phyloP scores from a whole-genome alignment of 92 coral and sea anemone genomes.

The Micromussa lordhowensis region DNA sequence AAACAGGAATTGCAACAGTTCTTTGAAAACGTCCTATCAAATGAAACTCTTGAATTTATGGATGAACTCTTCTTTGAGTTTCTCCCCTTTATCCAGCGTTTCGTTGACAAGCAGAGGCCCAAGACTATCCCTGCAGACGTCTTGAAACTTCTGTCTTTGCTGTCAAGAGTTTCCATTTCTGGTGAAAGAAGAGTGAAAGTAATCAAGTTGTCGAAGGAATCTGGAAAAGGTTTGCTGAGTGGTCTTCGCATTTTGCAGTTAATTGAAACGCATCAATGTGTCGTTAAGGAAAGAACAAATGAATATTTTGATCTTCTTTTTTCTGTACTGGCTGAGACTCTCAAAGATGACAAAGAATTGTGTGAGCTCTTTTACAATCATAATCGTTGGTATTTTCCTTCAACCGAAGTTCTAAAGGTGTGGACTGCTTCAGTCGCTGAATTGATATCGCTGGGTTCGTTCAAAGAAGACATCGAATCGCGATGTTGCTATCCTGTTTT shows the following conservation, averaged over 20 bases:
- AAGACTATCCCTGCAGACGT: background rate
- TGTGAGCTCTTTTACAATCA: background rate
- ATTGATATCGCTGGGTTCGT: conserved; percentile 9
- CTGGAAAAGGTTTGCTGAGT: background rate
- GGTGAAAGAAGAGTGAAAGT: conserved; percentile 9
- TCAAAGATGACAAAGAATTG: background rate
- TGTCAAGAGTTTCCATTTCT: background rate
- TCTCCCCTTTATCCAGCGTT: background rate
- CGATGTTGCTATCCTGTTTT: background rate
- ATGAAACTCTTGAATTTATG: background rate
- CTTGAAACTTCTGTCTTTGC: background rate
- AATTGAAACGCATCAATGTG: background rate
- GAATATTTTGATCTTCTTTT: conserved; percentile 28
- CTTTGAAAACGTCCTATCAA: background rate
- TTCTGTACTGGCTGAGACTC: background rate
- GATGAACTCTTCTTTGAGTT: background rate
- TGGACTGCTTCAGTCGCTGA: background rate
- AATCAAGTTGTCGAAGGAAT: conserved; percentile 6
- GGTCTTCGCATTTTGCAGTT: background rate
- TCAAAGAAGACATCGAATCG: conserved; percentile 12
- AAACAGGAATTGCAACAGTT: background rate
- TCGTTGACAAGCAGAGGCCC: background rate
- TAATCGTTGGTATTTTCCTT: background rate
- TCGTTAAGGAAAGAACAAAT: background rate
- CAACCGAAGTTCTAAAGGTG: background rate